These are phyloP conservation scores for Callipepla californica DNA, from an alignment of 2,113 vertebrate genomes.

Conservation along the genomic window DNA sequence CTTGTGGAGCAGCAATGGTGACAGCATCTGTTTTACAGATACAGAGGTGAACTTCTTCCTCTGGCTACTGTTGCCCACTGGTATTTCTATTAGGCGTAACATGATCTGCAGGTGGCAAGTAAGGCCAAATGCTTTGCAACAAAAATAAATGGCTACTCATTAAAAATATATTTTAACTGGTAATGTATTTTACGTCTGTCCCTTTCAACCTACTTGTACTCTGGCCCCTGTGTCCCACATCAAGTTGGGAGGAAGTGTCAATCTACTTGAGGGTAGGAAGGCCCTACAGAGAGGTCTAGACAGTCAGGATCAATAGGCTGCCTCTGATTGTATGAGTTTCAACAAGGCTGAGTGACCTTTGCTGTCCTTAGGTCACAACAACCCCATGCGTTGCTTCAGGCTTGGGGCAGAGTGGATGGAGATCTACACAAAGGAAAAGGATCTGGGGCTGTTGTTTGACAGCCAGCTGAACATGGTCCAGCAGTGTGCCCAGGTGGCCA, in stretches of 20 bases:
- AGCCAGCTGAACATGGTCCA: too few relatives aligned
- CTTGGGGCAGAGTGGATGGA: too few relatives aligned
- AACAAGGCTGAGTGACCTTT: too few relatives aligned
- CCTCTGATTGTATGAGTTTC: too few relatives aligned
- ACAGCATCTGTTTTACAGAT: conserved; percentile 18
- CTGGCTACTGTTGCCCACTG: background rate
- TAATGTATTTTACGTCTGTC: conserved; percentile 48
- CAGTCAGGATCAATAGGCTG: too few relatives aligned
- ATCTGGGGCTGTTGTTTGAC: too few relatives aligned
- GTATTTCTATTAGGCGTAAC: conserved; percentile 22
- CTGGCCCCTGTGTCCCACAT: background rate
- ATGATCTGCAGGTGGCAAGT: conserved; percentile 47
- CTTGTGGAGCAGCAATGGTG: background rate
- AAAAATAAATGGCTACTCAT: conserved; percentile 30
- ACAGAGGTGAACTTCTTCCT: fast-evolving
- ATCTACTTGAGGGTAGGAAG: too few relatives aligned
- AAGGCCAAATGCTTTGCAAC: background rate
- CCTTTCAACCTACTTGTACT: background rate
- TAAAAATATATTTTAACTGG: conserved; percentile 31
- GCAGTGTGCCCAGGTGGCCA: too few relatives aligned
- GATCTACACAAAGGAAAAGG: too few relatives aligned
- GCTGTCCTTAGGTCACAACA: too few relatives aligned
- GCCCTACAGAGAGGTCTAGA: too few relatives aligned
- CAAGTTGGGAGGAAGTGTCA: background rate
- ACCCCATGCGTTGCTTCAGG: too few relatives aligned